phyloP scores from a whole-genome alignment of 2,113 vertebrate species.

The Zapornia atra region DNA sequence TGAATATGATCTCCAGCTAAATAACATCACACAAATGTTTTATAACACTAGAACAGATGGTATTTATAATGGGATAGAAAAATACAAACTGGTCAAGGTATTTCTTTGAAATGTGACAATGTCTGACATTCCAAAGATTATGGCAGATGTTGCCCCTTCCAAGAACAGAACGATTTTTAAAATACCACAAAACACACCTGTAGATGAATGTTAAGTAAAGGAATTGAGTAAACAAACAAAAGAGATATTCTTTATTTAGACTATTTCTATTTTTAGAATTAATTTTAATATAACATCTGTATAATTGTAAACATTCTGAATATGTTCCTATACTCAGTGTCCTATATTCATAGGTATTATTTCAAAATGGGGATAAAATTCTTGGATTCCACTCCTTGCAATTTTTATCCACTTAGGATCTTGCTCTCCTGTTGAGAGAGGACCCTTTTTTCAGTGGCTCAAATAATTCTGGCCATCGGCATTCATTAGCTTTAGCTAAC shows the following conservation, averaged over 20 bases:
- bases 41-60: background rate
- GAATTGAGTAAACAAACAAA: background rate
- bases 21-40: background rate
- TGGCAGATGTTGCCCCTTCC: background rate
- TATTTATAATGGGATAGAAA: background rate
- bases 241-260: background rate
- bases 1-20: background rate
- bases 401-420: background rate
- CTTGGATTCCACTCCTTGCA: background rate
- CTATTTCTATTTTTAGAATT: background rate
- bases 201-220: background rate
- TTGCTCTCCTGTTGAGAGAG: background rate
- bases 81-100: background rate
- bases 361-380: background rate
- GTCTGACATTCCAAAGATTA: background rate
- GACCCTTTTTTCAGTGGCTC: background rate
- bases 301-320: background rate
- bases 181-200: background rate
- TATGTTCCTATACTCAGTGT: background rate
- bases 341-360: background rate
- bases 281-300: background rate
- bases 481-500: background rate
- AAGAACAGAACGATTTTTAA: background rate
- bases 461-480: background rate
- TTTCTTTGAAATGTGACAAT: background rate